These are phyloP conservation scores for Halcyon badia DNA, from an alignment of 2,797 vertebrate species.

Conservation along the genomic window DNA sequence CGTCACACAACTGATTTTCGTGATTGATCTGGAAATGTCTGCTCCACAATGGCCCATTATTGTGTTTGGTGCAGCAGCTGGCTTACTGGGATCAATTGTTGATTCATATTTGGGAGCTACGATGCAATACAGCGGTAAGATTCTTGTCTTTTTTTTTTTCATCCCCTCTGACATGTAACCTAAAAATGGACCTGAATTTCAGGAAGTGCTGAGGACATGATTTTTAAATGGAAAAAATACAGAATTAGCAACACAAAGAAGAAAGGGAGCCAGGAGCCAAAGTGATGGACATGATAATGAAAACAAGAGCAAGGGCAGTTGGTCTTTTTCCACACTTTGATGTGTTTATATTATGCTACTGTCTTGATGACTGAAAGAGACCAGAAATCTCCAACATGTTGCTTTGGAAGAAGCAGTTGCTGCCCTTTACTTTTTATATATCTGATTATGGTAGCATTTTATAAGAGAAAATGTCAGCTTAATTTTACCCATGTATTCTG, in stretches of 20 bases:
- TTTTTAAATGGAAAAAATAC: background rate
- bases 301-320: background rate
- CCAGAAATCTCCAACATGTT: background rate
- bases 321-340: background rate
- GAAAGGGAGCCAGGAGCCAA: background rate
- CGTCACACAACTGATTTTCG: slow-evolving; percentile 85
- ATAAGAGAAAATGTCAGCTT: background rate
- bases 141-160: too few species aligned
- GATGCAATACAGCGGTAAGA: slow-evolving; percentile 94
- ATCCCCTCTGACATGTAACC: rapidly evolving
- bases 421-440: background rate
- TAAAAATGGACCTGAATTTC: background rate
- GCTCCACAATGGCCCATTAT: slow-evolving; percentile 95
- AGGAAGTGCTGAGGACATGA: background rate
- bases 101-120: slow-evolving; percentile 95
- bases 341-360: background rate
- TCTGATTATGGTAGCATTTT: background rate
- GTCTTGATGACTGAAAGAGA: background rate
- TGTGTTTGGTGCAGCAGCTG: slow-evolving; percentile 89
- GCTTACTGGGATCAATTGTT: slow-evolving; percentile 91
- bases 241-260: background rate
- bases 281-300: background rate
- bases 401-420: background rate
- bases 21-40: slow-evolving; percentile 87
- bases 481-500: background rate